These are phyloP conservation scores for Hucho hucho DNA, from an alignment of 2,113 vertebrate genomes.

Conservation along the genomic window DNA sequence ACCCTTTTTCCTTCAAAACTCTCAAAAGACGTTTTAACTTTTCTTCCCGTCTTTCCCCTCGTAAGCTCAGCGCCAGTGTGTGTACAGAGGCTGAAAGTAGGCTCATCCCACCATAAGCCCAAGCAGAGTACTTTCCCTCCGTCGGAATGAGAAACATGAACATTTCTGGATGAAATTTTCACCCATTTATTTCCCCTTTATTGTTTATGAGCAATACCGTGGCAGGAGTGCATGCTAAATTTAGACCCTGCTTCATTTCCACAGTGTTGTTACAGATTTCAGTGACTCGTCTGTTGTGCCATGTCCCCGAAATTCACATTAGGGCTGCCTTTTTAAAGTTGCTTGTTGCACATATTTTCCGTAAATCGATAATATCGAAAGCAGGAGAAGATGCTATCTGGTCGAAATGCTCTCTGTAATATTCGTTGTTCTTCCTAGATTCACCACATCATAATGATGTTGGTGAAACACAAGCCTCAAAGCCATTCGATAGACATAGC, in stretches of 20 bases:
- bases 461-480: neutral
- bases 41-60: constrained; percentile 16
- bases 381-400: neutral
- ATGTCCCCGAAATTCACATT: constrained; percentile 39
- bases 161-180: constrained; percentile 61
- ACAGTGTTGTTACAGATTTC: constrained; percentile 8
- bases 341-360: constrained; percentile 57
- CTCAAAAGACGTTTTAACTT: constrained; percentile 28
- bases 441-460: neutral
- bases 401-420: neutral
- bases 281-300: constrained; percentile 50
- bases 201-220: constrained; percentile 12
- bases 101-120: constrained; percentile 61
- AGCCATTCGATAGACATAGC: too few relatives aligned
- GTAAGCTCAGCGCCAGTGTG: constrained; percentile 21
- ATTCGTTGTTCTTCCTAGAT: neutral
- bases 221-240: constrained; percentile 14
- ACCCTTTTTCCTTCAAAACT: neutral
- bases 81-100: constrained; percentile 45
- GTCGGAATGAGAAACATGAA: constrained; percentile 56
- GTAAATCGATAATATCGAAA: constrained; percentile 19
- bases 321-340: constrained; percentile 42
- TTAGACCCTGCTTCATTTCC: constrained; percentile 24
- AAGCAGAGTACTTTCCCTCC: constrained; percentile 44
- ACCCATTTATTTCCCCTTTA: constrained; percentile 7